Evolutionary conservation across 2,113 vertebrate species (phyloP).

Genomic region (Cyprinodon brontotheroides): DNA sequence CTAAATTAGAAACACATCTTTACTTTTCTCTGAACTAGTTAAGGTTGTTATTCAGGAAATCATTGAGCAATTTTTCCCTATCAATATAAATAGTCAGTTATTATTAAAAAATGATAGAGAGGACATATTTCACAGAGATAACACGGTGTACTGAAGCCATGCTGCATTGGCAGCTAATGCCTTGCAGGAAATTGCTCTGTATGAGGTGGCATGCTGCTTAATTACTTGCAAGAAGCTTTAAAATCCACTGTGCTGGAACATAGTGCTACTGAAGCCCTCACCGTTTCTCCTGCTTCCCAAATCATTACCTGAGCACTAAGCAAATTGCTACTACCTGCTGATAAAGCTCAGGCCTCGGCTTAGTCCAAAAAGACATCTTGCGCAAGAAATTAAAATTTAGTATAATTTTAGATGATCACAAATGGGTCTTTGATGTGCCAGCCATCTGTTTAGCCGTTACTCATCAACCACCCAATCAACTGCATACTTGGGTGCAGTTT

Average conservation of each 20-base stretch:
- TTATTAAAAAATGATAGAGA: conserved; percentile 76
- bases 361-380: conserved; percentile 48
- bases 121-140: conserved; percentile 77
- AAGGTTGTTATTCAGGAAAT: conserved; percentile 59
- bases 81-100: conserved; percentile 71
- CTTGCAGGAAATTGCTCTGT: conserved; percentile 72
- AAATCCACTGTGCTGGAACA: conserved; percentile 66
- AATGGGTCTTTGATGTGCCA: conserved; percentile 61
- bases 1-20: not conserved
- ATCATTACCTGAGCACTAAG: conserved; percentile 71
- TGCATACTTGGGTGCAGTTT: conserved; percentile 24
- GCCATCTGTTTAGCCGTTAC: conserved; percentile 54
- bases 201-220: conserved; percentile 76
- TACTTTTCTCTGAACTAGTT: not conserved
- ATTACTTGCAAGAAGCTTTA: conserved; percentile 72
- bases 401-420: conserved; percentile 66
- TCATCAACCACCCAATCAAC: conserved; percentile 26
- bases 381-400: conserved; percentile 58
- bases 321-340: conserved; percentile 60
- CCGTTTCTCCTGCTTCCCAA: conserved; percentile 46
- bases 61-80: conserved; percentile 61
- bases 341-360: conserved; percentile 56
- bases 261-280: conserved; percentile 49
- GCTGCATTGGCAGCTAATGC: conserved; percentile 58
- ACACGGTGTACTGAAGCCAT: conserved; percentile 48